A percentile compares a stretch with the other conserved stretches of the same genome.
Evolutionary conservation across 2,888 invertebrate genomes (phyloP).

Genomic region (Polylopha cassiicola): DNA sequence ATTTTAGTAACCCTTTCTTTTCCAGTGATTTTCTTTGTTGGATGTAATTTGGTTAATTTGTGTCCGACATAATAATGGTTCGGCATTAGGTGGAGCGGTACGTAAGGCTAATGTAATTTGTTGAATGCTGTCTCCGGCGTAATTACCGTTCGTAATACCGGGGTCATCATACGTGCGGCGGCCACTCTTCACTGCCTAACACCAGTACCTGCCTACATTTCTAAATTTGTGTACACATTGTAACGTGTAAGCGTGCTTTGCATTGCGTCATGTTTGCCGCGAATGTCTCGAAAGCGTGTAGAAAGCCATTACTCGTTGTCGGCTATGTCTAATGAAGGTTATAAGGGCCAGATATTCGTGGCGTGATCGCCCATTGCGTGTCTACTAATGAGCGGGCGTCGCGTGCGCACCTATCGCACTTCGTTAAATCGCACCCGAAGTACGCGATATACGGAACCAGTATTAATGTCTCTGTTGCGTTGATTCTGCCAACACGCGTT

Average conservation of each 20-base stretch:
- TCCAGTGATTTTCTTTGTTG: constrained; percentile 69
- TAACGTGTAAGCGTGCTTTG: background rate
- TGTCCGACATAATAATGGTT: constrained; percentile 53
- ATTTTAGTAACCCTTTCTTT: constrained; percentile 76
- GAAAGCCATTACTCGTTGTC: constrained; percentile 48
- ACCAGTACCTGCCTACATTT: no score
- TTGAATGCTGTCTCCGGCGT: constrained; percentile 18
- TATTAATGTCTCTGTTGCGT: constrained; percentile 45
- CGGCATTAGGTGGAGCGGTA: constrained; percentile 9
- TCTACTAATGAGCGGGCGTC: constrained; percentile 63
- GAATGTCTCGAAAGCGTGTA: constrained; percentile 36
- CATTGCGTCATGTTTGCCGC: constrained; percentile 13
- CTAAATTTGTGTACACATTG: constrained; percentile 1
- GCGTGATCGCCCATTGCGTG: constrained; percentile 54
- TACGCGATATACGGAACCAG: constrained; percentile 39
- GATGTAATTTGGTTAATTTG: constrained; percentile 73
- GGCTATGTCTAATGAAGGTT: constrained; percentile 55
- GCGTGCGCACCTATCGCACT: constrained; percentile 64
- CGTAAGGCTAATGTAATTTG: constrained; percentile 20
- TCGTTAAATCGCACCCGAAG: constrained; percentile 60
- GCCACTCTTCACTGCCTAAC: no score
- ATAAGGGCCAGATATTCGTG: constrained; percentile 34
- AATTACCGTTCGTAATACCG: constrained; percentile 14
- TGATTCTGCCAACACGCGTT: constrained; percentile 39
- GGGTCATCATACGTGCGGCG: constrained; percentile 13